These are phyloP conservation scores for Magallana angulata DNA, from an alignment of 1,140 invertebrate species.

Conservation along the genomic window DNA sequence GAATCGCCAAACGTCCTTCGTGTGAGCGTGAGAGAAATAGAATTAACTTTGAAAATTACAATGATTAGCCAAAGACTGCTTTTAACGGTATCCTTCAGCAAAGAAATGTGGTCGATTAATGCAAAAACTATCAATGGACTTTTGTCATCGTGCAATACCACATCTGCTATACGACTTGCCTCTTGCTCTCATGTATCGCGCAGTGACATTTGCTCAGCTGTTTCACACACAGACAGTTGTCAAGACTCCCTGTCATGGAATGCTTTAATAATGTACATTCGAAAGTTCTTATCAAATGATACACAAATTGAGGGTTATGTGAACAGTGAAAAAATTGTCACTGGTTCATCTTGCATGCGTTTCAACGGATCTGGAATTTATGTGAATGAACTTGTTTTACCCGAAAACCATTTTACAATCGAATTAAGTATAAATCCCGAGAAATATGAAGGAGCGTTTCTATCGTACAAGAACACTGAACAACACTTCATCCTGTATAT, in stretches of 20 bases:
- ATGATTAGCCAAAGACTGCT: slow-evolving; percentile 45
- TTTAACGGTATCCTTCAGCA: slow-evolving; percentile 38
- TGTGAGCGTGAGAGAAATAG: slow-evolving; percentile 35
- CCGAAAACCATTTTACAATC: slow-evolving; percentile 55
- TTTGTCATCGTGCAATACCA: slow-evolving; percentile 61
- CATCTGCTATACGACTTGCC: slow-evolving; percentile 40
- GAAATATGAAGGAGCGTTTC: slow-evolving; percentile 53
- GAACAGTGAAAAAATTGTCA: slow-evolving; percentile 42
- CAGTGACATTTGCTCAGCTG: slow-evolving; percentile 43
- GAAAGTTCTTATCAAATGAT: slow-evolving; percentile 14
- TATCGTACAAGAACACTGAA: slow-evolving; percentile 49
- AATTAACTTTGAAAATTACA: slow-evolving; percentile 42
- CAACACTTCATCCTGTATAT: slow-evolving; percentile 50
- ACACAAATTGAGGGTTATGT: neutral
- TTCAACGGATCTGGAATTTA: slow-evolving; percentile 61
- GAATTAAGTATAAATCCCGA: slow-evolving; percentile 64
- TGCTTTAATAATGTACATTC: slow-evolving; percentile 44
- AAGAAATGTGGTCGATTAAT: slow-evolving; percentile 37
- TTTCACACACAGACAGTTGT: slow-evolving; percentile 37
- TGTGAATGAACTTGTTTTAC: slow-evolving; percentile 50
- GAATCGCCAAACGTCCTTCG: slow-evolving; percentile 39
- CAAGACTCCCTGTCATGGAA: slow-evolving; percentile 46
- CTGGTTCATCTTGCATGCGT: slow-evolving; percentile 56
- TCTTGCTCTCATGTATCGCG: slow-evolving; percentile 39
- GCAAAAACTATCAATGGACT: slow-evolving; percentile 43